These are phyloP conservation scores for Thecophora atra DNA, from an alignment of 2,888 invertebrate genomes.

Conservation along the genomic window DNA sequence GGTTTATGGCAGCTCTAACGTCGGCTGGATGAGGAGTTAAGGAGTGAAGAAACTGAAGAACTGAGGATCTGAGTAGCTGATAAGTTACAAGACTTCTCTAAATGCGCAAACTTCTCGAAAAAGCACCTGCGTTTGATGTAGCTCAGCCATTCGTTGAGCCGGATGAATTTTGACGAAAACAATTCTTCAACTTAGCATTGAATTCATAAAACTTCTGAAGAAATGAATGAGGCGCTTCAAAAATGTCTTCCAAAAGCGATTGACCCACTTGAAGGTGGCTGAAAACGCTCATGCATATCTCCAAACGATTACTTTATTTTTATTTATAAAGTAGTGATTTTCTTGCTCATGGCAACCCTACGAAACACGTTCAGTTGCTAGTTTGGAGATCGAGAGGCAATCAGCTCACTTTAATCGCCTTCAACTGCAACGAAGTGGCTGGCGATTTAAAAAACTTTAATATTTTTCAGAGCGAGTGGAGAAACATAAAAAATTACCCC, in stretches of 20 bases:
- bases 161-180: too few species aligned
- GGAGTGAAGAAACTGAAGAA: too few species aligned
- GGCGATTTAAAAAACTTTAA: background rate
- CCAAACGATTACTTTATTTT: background rate
- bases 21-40: too few species aligned
- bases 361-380: background rate
- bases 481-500: background rate
- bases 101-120: too few species aligned
- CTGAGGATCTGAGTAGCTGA: too few species aligned
- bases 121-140: too few species aligned
- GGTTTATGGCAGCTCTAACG: constrained; percentile 18
- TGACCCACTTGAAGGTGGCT: constrained; percentile 6
- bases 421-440: constrained; percentile 1
- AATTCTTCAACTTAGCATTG: background rate
- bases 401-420: constrained; percentile 6
- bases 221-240: too few species aligned
- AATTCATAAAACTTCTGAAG: too few species aligned
- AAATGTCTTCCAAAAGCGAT: background rate
- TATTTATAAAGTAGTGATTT: background rate
- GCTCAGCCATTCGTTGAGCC: too few species aligned
- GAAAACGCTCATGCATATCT: background rate
- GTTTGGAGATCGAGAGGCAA: background rate
- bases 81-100: too few species aligned
- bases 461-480: background rate
- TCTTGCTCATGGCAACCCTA: background rate